Percentiles rank a stretch among this genome's conserved stretches.
Evolutionary conservation across 2,888 invertebrate genomes (phyloP).

Genomic region (Blastobasis adustella): DNA sequence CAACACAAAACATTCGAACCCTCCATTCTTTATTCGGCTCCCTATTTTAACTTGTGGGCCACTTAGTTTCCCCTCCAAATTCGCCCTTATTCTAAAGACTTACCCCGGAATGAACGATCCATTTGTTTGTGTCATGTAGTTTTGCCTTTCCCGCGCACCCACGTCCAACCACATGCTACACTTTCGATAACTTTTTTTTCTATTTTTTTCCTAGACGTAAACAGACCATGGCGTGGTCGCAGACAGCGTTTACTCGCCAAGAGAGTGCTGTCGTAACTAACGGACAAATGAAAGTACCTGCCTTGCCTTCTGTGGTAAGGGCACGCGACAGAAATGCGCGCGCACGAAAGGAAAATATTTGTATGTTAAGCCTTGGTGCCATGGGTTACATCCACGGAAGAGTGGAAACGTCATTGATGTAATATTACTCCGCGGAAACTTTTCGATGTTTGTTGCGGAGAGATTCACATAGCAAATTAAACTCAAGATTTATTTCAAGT

Average conservation of each 20-base stretch:
- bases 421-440: no score
- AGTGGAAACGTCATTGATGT: no score
- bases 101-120: slow-evolving; percentile 80
- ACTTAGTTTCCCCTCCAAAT: neutral
- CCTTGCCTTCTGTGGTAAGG: slow-evolving; percentile 22
- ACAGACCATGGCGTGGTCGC: slow-evolving; percentile 29
- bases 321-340: slow-evolving; percentile 28
- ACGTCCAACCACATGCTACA: slow-evolving; percentile 74
- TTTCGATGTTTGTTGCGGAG: no score
- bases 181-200: slow-evolving; percentile 28
- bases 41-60: neutral
- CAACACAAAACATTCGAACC: neutral
- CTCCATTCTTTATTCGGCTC: no score
- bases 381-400: no score
- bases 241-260: slow-evolving; percentile 40
- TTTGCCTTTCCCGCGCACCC: slow-evolving; percentile 73
- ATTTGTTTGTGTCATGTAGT: slow-evolving; percentile 74
- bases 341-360: slow-evolving; percentile 23
- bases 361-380: no score
- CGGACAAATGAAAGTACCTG: slow-evolving; percentile 35
- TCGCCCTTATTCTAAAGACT: slow-evolving; percentile 28
- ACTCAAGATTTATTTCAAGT: no score
- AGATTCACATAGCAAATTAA: no score
- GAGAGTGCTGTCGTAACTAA: slow-evolving; percentile 49
- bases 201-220: slow-evolving; percentile 25